Evolutionary conservation across 2,797 vertebrate genomes (phyloP).

Genomic region (Epinephelus coioides): DNA sequence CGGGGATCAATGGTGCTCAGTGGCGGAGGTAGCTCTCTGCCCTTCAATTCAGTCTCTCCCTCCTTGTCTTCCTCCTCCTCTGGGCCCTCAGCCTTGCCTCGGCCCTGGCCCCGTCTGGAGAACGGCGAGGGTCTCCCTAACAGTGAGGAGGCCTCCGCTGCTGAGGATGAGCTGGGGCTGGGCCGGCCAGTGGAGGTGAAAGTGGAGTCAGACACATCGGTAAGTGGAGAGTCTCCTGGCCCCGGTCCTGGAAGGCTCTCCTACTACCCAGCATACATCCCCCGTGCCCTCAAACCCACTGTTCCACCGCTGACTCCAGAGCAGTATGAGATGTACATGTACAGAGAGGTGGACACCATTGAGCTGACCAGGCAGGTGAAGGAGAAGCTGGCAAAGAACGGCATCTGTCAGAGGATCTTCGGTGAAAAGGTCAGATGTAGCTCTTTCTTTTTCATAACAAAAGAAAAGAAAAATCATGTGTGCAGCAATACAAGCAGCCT

Average conservation of each 20-base stretch:
- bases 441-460: not conserved
- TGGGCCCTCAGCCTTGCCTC: conserved; percentile 88
- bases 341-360: conserved; percentile 97
- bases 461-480: not conserved
- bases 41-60: conserved; percentile 93
- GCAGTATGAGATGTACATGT: conserved; percentile 99
- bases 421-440: conserved; percentile 93
- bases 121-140: conserved; percentile 82
- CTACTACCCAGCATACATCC: conserved; percentile 93
- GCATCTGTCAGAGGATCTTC: conserved; percentile 99
- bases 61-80: conserved; percentile 94
- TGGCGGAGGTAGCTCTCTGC: conserved; percentile 73
- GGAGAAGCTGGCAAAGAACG: conserved; percentile 98
- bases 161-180: conserved; percentile 86
- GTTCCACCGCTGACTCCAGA: conserved; percentile 96
- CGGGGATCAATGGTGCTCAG: conserved; percentile 83
- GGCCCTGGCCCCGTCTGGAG: conserved; percentile 88
- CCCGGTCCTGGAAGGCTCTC: conserved; percentile 85
- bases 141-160: conserved; percentile 88
- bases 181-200: conserved; percentile 89
- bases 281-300: conserved; percentile 94
- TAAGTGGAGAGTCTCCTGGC: conserved; percentile 76
- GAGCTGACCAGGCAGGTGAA: conserved; percentile 98
- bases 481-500: not conserved
- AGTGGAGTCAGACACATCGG: conserved; percentile 86